Evolutionary conservation across 1,140 invertebrate genomes (phyloP), one percentile per base, ranked within the genome.

Genomic region (Panagrolaimus sp.): DNA sequence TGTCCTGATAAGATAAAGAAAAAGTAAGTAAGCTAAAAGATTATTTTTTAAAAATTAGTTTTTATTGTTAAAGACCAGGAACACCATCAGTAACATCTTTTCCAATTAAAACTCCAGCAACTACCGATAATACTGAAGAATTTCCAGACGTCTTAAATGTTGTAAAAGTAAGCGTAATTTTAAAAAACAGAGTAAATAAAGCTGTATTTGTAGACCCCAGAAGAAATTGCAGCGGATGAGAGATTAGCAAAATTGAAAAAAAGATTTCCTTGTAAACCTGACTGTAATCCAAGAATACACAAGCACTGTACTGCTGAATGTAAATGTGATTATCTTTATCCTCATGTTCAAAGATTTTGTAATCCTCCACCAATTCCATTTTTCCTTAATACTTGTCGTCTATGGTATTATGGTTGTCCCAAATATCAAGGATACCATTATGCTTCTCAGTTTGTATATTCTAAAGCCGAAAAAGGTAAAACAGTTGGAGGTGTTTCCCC

Each of bases 401-500:
- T 77, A 38, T 77, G 75, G 75, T 77, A 77, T 31, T 46, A 77
- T 45, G 70, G 75, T 13, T 77, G 75, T 68, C 74, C 75, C 3
- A 77, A 76, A 44, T 77, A 77, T 66, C 71, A 77, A 20, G n/a
- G 62, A 9, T 77, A 77, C 63, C 74, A 77, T 66, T 77, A 77
- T 47, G 68, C 75, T 1, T 77, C 74, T 27, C 75, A 77, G 62
- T 77, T 73, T 43, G 68, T 77, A 23, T 77, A 77, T 46, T 77
- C 74, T 9, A 77, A 76, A 38, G 75, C 75, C 23, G 75, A 77
- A 25, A 77, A 77, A 63, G 75, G 75, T 61, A 77, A 77, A 77
- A 68, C 69, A 1, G 47, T 77, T 42, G 71, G 74, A 78, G 51
- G 51, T 57, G 51, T 25, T 57, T 20, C 51, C 11, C 51, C 51